Evolutionary conservation across 2,888 invertebrate genomes (phyloP), one percentile per base, ranked within the genome.

Genomic region (Osmoderma eremita): DNA sequence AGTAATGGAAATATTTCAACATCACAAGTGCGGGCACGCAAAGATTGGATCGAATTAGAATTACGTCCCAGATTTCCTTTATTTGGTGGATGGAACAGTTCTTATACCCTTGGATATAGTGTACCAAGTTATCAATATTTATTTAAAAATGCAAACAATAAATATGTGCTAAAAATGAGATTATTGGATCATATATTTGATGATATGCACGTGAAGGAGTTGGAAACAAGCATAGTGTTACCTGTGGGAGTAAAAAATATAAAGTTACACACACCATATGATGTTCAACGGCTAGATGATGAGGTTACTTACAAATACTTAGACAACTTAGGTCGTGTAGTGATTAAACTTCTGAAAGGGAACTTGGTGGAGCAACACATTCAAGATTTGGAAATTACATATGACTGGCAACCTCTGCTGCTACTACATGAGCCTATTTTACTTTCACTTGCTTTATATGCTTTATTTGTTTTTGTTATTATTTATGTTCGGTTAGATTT

Each of bases 1-100:
- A 97, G 96, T 73, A 99, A 99, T 80, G 99, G 96, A 41, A 99
- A 99, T 81, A 99, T 99, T 77, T 98, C 98, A 0, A 99, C 99
- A 8, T 97, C 97, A 0, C 92, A 95, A 80, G 92, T 98, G 85
- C 88, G 91, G 72, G 84, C 92, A 20, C 87, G 92, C 74, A 93
- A 94, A 73, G 97, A 98, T 78, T 92, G 95, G 41, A 96, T 98
- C 5, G 98, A 99, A 78, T 83, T 99, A 2, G 98, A 98, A 77
- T 86, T 99, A n/a, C 87, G 96, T 56, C 99, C 98, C 0, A 87
- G 99, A 75, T 99, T 98, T 82, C 99, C 99, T 2, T 85, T 99
- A 3, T 99, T 98, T 82, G 99, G 99, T 64, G 99, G 99, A 12
- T 99, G 99, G 99, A 95, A 94, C 81, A 98, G 97, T 6, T 94